These are phyloP conservation scores for Excalfactoria chinensis DNA, from an alignment of 2,113 vertebrate genomes.

Conservation along the genomic window DNA sequence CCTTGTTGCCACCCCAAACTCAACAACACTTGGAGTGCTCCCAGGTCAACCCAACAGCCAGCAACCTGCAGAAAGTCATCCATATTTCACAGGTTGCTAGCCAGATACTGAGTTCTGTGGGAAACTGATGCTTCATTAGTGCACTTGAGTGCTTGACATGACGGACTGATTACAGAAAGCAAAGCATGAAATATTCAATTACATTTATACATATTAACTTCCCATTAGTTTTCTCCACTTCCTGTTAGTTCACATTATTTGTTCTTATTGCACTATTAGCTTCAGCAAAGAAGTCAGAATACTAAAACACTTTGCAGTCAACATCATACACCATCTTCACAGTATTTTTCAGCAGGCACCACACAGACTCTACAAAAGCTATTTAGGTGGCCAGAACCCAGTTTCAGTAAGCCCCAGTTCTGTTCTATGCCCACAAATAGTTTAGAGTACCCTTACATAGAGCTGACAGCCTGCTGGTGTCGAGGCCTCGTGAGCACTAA, in stretches of 20 bases:
- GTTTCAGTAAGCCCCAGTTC: neutral
- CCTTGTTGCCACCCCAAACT: neutral
- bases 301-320: neutral
- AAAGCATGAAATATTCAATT: constrained; percentile 30
- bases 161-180: constrained; percentile 1
- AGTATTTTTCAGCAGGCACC: neutral
- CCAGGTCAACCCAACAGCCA: accelerated
- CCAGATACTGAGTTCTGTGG: neutral
- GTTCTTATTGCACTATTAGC: neutral
- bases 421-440: neutral
- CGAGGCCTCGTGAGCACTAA: accelerated
- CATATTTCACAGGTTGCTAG: neutral
- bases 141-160: neutral
- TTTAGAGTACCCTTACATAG: neutral
- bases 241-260: constrained; percentile 5
- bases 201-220: neutral
- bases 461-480: neutral
- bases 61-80: neutral
- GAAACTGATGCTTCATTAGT: neutral
- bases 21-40: neutral
- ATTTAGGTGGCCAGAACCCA: neutral
- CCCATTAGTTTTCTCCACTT: neutral
- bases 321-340: neutral
- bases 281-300: constrained; percentile 14
- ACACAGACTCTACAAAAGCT: neutral